phyloP scores from a whole-genome alignment of 1,140 invertebrate species.

The Diorhabda elongata region DNA sequence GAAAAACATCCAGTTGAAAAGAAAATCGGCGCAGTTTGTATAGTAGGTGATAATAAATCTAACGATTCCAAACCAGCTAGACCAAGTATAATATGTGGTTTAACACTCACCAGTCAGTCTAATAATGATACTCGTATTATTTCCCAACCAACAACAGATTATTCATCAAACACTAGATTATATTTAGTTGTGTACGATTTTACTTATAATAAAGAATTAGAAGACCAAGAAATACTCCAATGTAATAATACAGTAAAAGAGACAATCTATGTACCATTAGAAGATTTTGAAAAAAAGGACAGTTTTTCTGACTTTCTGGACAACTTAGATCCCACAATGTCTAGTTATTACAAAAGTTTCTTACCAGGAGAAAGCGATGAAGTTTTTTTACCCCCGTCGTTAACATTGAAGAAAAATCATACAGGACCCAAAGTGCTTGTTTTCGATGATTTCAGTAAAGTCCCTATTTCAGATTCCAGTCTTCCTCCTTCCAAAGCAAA shows the following conservation, averaged over 20 bases:
- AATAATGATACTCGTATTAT: conserved; percentile 28
- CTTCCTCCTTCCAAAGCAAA: too few species aligned
- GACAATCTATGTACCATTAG: neutral
- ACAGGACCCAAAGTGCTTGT: conserved; percentile 35
- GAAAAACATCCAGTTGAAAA: conserved; percentile 44
- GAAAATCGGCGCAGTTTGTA: conserved; percentile 51
- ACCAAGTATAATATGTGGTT: conserved; percentile 42
- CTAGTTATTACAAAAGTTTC: conserved; percentile 42
- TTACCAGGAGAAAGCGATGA: conserved; percentile 44
- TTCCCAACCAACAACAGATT: conserved; percentile 25
- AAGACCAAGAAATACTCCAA: conserved; percentile 11
- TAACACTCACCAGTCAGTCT: conserved; percentile 35
- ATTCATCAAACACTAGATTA: conserved; percentile 40
- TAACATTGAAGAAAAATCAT: conserved; percentile 23
- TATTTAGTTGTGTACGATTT: conserved; percentile 59
- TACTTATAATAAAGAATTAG: conserved; percentile 48
- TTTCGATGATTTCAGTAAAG: conserved; percentile 30
- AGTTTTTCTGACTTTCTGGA: conserved; percentile 16
- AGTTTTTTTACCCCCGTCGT: conserved; percentile 41
- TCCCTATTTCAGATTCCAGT: too few species aligned
- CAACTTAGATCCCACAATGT: conserved; percentile 15
- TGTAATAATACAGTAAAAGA: neutral
- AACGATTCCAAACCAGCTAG: conserved; percentile 23
- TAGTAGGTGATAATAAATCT: conserved; percentile 47
- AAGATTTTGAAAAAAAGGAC: conserved; percentile 11